Base-by-base conservation (phyloP, 2,113 vertebrate genomes). In the Melanerpes formicivorus region DNA sequence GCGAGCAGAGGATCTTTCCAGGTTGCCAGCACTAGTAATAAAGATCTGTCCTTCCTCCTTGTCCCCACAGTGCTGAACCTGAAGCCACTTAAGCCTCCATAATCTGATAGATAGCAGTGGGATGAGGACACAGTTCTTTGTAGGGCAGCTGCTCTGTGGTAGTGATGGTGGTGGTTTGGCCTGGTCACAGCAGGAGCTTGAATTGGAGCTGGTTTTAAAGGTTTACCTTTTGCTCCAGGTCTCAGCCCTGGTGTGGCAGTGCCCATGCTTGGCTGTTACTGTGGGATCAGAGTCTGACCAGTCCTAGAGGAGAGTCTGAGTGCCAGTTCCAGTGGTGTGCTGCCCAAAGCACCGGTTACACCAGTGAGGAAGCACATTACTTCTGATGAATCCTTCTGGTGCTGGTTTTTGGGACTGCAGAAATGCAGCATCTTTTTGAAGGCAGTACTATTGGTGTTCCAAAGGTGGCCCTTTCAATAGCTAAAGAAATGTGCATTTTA, bases 201-300 rank as follows among this genome's bases (percentile, higher is more conserved):
- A 76, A 13, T 25, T 2, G 4, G 54, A 72, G 52, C 27, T 84
- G 74, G 5, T 40, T 63, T 63, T 42, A 7, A 29, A 26, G 2
- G 46, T 44, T 60, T 9, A 10, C 22, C 12, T 48, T 56, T 29
- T 30, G 34, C 29, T 85, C 1, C 6, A 5, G 17, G 15, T 30
- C 62, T 81, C 21, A 32, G 55, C 52, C 63, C 58, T 19, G 22
- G 19, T 18, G 8, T 5, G 29, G 80, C 30, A 64, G 50, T 71
- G 10, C n/a, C 22, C 2, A 2, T 16, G 18, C 9, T 1, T 3
- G 34, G 60, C 30, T 27, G 1, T 50, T 54, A 7, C 42, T 10
- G 6, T 48, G 52, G 29, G 15, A 23, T 34, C 22, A 17, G 78
- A 67, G 74, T 52, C 48, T 26, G n/a, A 2, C 5, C 0, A 3